These are phyloP conservation scores for Tillus elongatus DNA, from an alignment of 2,888 invertebrate genomes.

Conservation along the genomic window DNA sequence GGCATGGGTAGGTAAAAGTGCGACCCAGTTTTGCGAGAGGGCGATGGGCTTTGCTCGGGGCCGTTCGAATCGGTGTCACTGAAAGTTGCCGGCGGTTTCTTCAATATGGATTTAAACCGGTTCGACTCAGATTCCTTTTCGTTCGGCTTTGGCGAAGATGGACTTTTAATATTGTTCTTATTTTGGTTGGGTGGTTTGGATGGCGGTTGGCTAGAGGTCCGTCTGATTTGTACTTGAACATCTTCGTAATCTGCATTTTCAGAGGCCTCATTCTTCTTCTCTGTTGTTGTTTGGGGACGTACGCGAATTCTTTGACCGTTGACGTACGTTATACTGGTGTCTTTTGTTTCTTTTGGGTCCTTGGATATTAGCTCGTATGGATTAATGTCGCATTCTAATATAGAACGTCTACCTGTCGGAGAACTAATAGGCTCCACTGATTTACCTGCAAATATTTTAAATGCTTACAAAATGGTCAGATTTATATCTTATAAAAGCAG, in stretches of 20 bases:
- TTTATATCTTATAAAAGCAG: too few species aligned
- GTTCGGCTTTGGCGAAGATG: slow-evolving; percentile 15
- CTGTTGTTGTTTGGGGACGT: too few species aligned
- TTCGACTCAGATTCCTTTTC: slow-evolving; percentile 9
- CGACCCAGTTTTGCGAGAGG: slow-evolving; percentile 40
- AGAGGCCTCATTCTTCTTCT: too few species aligned
- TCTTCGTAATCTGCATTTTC: slow-evolving; percentile 32
- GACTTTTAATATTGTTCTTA: slow-evolving; percentile 8
- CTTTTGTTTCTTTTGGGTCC: slow-evolving; percentile 29
- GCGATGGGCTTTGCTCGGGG: slow-evolving; percentile 35
- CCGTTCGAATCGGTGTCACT: slow-evolving; percentile 35
- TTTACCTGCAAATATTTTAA: slow-evolving; percentile 18
- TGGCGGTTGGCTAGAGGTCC: slow-evolving; percentile 15
- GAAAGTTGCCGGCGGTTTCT: slow-evolving; percentile 43
- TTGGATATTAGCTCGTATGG: slow-evolving; percentile 69
- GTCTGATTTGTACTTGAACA: slow-evolving; percentile 23
- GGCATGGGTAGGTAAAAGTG: slow-evolving; percentile 57
- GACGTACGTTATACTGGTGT: slow-evolving; percentile 33
- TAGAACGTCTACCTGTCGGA: slow-evolving; percentile 52
- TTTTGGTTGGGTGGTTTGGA: slow-evolving; percentile 14
- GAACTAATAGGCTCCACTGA: slow-evolving; percentile 18
- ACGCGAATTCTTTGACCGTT: slow-evolving; percentile 41
- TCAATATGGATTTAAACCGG: slow-evolving; percentile 47
- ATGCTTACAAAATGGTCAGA: too few species aligned
- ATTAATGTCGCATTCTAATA: slow-evolving; percentile 74